A percentile compares a stretch with the other conserved stretches of the same genome.
These are phyloP conservation scores for Enteromius fasciolatus DNA, from an alignment of 2,797 vertebrate genomes.

Conservation along the genomic window DNA sequence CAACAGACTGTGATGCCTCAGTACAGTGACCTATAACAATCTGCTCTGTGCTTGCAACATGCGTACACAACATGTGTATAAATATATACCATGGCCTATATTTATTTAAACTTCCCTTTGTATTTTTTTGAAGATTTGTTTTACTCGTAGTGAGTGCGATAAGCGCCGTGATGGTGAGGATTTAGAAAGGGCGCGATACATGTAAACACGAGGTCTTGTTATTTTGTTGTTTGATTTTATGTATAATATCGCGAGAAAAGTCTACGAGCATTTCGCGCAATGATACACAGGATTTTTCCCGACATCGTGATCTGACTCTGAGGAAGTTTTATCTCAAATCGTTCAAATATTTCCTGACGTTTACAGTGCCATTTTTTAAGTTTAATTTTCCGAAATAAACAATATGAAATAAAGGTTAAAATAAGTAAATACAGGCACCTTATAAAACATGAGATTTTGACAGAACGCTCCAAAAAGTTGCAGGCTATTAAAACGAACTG, in stretches of 20 bases:
- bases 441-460: neutral
- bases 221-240: neutral
- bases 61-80: neutral
- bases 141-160: neutral
- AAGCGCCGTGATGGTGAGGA: neutral
- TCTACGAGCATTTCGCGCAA: neutral
- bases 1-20: constrained; percentile 80
- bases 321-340: neutral
- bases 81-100: neutral
- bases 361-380: neutral
- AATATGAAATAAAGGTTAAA: neutral
- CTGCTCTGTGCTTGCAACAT: neutral
- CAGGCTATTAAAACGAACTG: neutral
- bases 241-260: neutral
- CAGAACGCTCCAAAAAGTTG: neutral
- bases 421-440: neutral
- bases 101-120: neutral
- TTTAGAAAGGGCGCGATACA: neutral
- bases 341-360: neutral
- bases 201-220: constrained; percentile 6
- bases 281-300: neutral
- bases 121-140: neutral
- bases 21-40: constrained; percentile 56
- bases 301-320: neutral
- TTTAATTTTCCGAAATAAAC: neutral